These are phyloP conservation scores for Campoplex nolae DNA, from an alignment of 2,888 invertebrate species.

Conservation along the genomic window DNA sequence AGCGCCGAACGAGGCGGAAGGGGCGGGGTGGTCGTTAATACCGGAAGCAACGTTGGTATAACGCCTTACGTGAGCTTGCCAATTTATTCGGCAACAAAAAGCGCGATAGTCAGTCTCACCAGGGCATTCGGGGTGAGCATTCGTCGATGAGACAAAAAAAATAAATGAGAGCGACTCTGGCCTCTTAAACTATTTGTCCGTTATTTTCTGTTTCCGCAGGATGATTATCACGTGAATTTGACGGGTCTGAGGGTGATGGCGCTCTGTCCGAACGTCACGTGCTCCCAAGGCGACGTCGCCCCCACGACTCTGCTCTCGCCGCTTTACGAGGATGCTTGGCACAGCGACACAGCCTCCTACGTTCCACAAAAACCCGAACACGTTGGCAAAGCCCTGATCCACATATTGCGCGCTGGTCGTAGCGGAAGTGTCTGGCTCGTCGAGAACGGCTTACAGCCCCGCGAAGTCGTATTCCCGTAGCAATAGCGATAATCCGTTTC, in stretches of 20 bases:
- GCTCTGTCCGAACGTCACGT: conserved; percentile 89
- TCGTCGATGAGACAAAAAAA: neutral
- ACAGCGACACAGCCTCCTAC: conserved; percentile 88
- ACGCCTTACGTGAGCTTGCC: conserved; percentile 90
- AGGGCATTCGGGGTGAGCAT: conserved; percentile 89
- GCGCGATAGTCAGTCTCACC: conserved; percentile 90
- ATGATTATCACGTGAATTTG: conserved; percentile 90
- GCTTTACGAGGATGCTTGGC: conserved; percentile 91
- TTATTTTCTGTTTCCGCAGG: conserved; percentile 83
- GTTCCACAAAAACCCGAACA: conserved; percentile 89
- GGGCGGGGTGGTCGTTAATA: conserved; percentile 92
- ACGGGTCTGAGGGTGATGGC: conserved; percentile 91
- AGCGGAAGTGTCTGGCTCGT: conserved; percentile 91
- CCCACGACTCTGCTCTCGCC: conserved; percentile 90
- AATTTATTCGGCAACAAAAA: conserved; percentile 92
- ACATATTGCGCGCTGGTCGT: conserved; percentile 88
- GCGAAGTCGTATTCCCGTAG: conserved; percentile 85
- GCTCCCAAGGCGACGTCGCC: conserved; percentile 88
- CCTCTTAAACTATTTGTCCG: neutral
- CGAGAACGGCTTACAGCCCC: conserved; percentile 88
- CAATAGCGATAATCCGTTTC: conserved; percentile 71
- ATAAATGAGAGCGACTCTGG: no score
- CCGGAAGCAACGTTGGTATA: conserved; percentile 90
- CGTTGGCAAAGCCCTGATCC: conserved; percentile 89
- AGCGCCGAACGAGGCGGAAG: conserved; percentile 91